A percentile compares a stretch with the other conserved stretches of the same genome.
These are phyloP conservation scores for Odontomachus brunneus DNA, from an alignment of 1,140 invertebrate genomes.

Conservation along the genomic window DNA sequence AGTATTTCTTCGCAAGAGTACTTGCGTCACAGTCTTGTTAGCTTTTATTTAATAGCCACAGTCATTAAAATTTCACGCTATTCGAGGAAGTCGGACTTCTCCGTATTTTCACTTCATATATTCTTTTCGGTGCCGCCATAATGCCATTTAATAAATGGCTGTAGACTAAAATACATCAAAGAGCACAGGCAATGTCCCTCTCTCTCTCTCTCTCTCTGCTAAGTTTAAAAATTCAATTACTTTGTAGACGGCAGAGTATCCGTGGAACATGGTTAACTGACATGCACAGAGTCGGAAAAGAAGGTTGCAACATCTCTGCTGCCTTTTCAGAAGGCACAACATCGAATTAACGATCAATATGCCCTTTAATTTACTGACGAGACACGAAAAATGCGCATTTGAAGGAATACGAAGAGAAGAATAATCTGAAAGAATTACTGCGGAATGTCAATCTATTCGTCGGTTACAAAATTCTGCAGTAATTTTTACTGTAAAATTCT, in stretches of 20 bases:
- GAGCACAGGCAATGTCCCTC: background rate
- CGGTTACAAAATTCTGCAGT: too few relatives aligned
- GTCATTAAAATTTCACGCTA: too few relatives aligned
- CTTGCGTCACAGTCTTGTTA: too few relatives aligned
- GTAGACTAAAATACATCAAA: background rate
- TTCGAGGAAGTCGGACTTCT: too few relatives aligned
- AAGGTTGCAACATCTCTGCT: background rate
- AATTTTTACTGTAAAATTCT: too few relatives aligned
- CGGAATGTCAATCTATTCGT: too few relatives aligned
- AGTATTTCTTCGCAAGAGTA: too few relatives aligned
- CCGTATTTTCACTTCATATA: background rate
- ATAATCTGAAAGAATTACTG: too few relatives aligned
- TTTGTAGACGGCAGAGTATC: background rate
- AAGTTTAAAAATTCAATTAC: slow-evolving; percentile 19
- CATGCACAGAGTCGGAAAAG: background rate
- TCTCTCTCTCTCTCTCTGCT: background rate
- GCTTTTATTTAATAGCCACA: too few relatives aligned
- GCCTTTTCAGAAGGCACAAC: background rate
- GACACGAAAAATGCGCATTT: slow-evolving; percentile 5
- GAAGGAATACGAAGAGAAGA: background rate
- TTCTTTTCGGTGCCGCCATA: too few relatives aligned
- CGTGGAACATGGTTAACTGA: background rate
- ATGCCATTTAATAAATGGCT: too few relatives aligned
- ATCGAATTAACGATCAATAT: slow-evolving; percentile 39
- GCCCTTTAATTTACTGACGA: background rate